These are phyloP conservation scores for Apostichopus californicus DNA, from an alignment of 35 echinoderm and acorn worm genomes.

Conservation along the genomic window DNA sequence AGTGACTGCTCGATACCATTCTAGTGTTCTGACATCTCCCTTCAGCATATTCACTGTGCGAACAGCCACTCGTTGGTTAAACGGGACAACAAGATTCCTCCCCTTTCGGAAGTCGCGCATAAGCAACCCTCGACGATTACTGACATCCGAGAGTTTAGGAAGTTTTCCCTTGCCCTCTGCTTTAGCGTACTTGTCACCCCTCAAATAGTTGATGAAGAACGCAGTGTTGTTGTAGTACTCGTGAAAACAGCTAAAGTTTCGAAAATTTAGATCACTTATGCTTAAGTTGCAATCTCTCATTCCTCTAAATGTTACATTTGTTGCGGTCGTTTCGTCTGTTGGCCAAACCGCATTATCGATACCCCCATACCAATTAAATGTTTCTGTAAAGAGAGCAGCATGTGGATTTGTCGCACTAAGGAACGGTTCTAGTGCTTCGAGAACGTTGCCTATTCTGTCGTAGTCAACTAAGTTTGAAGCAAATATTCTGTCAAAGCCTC, in stretches of 20 bases:
- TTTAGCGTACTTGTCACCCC: background rate
- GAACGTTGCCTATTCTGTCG: background rate
- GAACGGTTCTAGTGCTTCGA: conserved; percentile 15
- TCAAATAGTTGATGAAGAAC: conserved; percentile 6
- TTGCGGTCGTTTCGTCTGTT: background rate
- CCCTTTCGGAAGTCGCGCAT: conserved; percentile 32
- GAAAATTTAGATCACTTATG: background rate
- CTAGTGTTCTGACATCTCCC: conserved; percentile 5
- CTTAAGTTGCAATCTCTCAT: background rate
- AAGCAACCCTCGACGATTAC: background rate
- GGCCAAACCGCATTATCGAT: background rate
- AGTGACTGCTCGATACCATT: conserved; percentile 26
- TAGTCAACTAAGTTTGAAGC: conserved; percentile 36
- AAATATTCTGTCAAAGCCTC: conserved; percentile 42
- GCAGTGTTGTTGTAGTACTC: conserved; percentile 39
- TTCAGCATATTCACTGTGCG: background rate
- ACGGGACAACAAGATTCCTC: conserved; percentile 31
- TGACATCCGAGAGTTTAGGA: background rate
- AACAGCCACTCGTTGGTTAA: background rate
- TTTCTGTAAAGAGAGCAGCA: conserved; percentile 17
- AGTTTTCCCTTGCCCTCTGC: background rate
- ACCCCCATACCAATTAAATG: background rate
- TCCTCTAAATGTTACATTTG: no score
- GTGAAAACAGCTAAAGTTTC: background rate
- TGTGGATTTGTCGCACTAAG: conserved; percentile 4